phyloP scores from a whole-genome alignment of 2,797 vertebrate species.

The Danio aesculapii region DNA sequence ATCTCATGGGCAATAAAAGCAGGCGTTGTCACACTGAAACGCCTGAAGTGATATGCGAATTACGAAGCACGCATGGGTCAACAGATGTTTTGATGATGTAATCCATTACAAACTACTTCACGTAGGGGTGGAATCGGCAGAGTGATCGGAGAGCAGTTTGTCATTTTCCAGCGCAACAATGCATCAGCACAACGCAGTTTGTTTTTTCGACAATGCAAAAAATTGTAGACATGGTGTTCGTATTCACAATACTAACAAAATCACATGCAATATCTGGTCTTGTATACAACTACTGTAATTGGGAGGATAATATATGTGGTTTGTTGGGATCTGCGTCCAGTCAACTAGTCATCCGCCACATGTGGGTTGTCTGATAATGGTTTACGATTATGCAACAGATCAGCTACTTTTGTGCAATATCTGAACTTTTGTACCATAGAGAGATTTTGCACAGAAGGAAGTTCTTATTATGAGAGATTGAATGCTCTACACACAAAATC shows the following conservation, averaged over 20 bases:
- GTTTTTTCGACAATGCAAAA: conserved; percentile 16
- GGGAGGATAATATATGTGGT: neutral
- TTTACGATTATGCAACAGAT: conserved; percentile 10
- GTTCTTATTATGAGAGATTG: neutral
- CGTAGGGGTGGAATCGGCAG: conserved; percentile 46
- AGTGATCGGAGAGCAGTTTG: conserved; percentile 39
- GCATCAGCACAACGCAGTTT: conserved; percentile 9
- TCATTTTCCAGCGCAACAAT: conserved; percentile 27
- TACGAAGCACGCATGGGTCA: conserved; percentile 56
- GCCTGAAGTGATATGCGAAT: conserved; percentile 54
- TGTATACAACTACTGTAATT: neutral
- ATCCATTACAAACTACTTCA: conserved; percentile 54
- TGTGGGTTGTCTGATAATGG: neutral
- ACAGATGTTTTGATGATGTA: conserved; percentile 65
- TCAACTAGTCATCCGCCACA: neutral
- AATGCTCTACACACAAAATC: conserved; percentile 21
- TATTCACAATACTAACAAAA: conserved; percentile 4
- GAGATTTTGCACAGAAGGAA: neutral
- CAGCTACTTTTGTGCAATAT: neutral
- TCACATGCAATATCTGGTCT: neutral
- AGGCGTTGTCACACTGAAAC: conserved; percentile 58
- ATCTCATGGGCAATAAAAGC: conserved; percentile 54
- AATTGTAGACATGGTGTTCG: neutral
- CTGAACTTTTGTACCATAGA: neutral
- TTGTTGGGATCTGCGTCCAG: neutral